These are phyloP conservation scores for Calliphora vicina DNA, from an alignment of 1,140 invertebrate species.

Conservation along the genomic window DNA sequence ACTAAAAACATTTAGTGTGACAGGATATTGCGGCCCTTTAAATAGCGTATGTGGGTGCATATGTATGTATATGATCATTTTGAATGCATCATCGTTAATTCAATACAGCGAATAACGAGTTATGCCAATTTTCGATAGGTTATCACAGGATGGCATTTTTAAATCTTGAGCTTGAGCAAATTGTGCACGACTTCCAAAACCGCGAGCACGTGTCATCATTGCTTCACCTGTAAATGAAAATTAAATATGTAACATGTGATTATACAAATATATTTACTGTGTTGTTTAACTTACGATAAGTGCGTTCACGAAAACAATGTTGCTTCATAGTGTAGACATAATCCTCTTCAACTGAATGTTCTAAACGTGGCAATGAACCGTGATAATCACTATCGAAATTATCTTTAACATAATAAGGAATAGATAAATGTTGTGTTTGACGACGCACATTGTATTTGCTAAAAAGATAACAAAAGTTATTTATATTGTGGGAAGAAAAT, in stretches of 20 bases:
- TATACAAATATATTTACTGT: neutral
- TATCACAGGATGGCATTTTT: slow-evolving; percentile 45
- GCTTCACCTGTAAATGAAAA: slow-evolving; percentile 42
- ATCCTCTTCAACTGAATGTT: slow-evolving; percentile 93
- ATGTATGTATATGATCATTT: too few relatives aligned
- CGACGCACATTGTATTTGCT: slow-evolving; percentile 82
- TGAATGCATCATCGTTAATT: neutral
- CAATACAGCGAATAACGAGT: slow-evolving; percentile 38
- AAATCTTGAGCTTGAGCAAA: slow-evolving; percentile 43
- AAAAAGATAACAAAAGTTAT: slow-evolving; percentile 33
- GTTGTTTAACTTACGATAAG: slow-evolving; percentile 74
- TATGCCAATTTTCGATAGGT: slow-evolving; percentile 42
- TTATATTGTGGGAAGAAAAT: neutral
- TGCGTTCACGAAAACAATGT: slow-evolving; percentile 88
- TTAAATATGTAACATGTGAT: neutral
- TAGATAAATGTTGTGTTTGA: slow-evolving; percentile 74
- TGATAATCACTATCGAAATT: slow-evolving; percentile 87
- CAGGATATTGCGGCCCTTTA: too few relatives aligned
- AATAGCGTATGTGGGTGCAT: too few relatives aligned
- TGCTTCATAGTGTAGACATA: slow-evolving; percentile 84
- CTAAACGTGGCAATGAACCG: slow-evolving; percentile 84
- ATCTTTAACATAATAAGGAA: slow-evolving; percentile 95
- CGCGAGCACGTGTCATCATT: slow-evolving; percentile 44
- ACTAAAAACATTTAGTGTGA: too few relatives aligned
- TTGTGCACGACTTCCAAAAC: slow-evolving; percentile 42